Percentiles rank a stretch among this genome's conserved stretches.
Evolutionary conservation across 2,797 vertebrate species (phyloP).

Genomic region (Astyanax mexicanus): DNA sequence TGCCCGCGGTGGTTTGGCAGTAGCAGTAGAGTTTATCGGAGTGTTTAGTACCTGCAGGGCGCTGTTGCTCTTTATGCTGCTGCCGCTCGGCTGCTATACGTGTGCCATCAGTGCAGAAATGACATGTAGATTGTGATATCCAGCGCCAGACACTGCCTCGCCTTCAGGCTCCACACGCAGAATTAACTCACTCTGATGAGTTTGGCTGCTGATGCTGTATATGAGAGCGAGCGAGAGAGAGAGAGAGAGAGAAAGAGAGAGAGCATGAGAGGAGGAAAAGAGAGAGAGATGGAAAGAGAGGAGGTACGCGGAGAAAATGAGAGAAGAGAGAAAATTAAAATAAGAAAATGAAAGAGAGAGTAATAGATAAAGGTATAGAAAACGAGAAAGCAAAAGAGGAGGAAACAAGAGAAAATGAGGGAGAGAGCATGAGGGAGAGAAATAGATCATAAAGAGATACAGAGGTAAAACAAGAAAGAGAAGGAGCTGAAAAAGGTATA

Average conservation of each 20-base stretch:
- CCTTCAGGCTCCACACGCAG: conserved; percentile 9
- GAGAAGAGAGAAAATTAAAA: neutral
- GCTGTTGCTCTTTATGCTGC: conserved; percentile 48
- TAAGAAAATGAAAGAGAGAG: no score
- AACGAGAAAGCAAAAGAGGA: neutral
- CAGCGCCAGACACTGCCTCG: conserved; percentile 26
- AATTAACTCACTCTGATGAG: conserved; percentile 20
- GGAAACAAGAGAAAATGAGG: neutral
- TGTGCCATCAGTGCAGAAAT: conserved; percentile 45
- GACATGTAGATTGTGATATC: conserved; percentile 51
- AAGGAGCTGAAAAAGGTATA: no score
- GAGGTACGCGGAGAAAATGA: neutral
- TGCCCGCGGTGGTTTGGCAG: conserved; percentile 46
- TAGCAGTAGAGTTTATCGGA: conserved; percentile 38
- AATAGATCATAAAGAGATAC: neutral
- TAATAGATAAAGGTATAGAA: no score
- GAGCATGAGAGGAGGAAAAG: neutral
- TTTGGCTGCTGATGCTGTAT: conserved; percentile 18
- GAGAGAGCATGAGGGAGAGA: neutral
- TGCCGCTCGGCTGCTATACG: conserved; percentile 37
- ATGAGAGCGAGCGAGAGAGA: neutral
- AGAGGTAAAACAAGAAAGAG: neutral
- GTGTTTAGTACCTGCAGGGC: conserved; percentile 45
- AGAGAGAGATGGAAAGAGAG: neutral
- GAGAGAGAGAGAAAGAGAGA: neutral